phyloP scores from a whole-genome alignment of 2,797 vertebrate genomes.

The Melanotaenia nigrans region DNA sequence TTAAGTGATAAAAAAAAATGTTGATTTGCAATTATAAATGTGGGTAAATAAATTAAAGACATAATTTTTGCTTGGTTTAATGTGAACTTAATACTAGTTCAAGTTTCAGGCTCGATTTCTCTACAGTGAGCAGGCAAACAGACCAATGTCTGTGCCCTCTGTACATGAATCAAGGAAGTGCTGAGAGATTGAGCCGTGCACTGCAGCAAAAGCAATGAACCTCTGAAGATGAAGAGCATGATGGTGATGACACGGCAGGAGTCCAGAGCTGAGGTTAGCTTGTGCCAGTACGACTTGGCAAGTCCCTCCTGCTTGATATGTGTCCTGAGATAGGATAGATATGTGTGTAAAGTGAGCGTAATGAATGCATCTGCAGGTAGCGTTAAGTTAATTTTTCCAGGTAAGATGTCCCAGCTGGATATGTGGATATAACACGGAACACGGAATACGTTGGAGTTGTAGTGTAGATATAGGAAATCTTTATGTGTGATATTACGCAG shows the following conservation, averaged over 20 bases:
- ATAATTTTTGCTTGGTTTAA: background rate
- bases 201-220: conserved; percentile 66
- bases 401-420: background rate
- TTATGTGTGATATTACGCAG: background rate
- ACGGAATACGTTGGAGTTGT: background rate
- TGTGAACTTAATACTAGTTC: background rate
- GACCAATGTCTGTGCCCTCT: conserved; percentile 5
- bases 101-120: conserved; percentile 11
- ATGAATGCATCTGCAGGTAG: background rate
- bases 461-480: background rate
- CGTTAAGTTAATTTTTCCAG: background rate
- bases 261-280: conserved; percentile 53
- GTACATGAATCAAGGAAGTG: conserved; percentile 3
- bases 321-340: background rate
- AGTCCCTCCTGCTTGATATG: conserved; percentile 23
- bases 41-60: background rate
- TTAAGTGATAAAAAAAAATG: background rate
- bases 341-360: conserved; percentile 2
- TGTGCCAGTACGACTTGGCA: conserved; percentile 57
- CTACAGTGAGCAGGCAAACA: conserved; percentile 1
- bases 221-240: conserved; percentile 47
- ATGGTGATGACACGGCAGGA: conserved; percentile 58
- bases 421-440: background rate
- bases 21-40: background rate
- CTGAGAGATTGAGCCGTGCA: conserved; percentile 49